Conservation (phyloP, 2,888 invertebrate species). For the Heteropelma amictum region DNA sequence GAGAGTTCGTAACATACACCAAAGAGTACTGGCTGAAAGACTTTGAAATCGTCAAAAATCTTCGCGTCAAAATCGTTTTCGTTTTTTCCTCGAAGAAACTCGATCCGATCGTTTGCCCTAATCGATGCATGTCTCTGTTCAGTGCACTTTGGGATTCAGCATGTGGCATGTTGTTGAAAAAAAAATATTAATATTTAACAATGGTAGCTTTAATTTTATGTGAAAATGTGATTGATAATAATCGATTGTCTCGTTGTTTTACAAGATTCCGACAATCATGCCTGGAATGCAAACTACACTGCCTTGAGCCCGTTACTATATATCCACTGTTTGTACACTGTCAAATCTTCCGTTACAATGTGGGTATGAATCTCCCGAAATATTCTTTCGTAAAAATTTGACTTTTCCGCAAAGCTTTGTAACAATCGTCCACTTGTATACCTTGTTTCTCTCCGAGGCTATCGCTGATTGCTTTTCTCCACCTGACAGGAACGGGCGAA, state of each 20-base stretch:
- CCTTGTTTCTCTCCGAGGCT: constrained; percentile 26
- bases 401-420: neutral
- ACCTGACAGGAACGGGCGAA: neutral
- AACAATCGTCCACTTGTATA: constrained; percentile 12
- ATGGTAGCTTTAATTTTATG: constrained; percentile 22
- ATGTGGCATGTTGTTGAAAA: constrained; percentile 45
- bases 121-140: constrained; percentile 52
- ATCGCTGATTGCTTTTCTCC: neutral
- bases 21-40: constrained; percentile 45
- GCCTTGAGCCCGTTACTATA: constrained; percentile 71
- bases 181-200: constrained; percentile 20
- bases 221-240: constrained; percentile 26
- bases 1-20: constrained; percentile 20
- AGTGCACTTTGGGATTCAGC: constrained; percentile 51
- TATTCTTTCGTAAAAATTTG: constrained; percentile 33
- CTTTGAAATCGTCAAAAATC: neutral
- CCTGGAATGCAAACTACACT: constrained; percentile 75
- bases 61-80: neutral
- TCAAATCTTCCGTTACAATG: constrained; percentile 68
- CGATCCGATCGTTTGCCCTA: constrained; percentile 50
- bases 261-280: constrained; percentile 73
- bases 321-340: constrained; percentile 65
- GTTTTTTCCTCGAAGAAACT: constrained; percentile 9
- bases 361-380: constrained; percentile 56
- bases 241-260: constrained; percentile 62